Evolutionary conservation across 2,797 vertebrate genomes (phyloP).

Genomic region (Rhyacichthys aspro): DNA sequence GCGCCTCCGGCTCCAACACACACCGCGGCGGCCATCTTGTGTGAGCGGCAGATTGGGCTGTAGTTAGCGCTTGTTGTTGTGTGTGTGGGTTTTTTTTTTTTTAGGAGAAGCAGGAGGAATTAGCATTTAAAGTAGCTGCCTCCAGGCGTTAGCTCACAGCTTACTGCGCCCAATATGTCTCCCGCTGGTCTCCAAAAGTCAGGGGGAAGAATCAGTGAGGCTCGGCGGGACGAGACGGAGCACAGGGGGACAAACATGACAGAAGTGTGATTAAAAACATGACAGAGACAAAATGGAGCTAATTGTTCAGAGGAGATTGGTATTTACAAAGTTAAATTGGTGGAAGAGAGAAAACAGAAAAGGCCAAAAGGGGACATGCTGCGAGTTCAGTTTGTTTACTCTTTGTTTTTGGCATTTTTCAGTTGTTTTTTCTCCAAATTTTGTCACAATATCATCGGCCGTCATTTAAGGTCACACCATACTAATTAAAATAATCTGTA

Average conservation of each 20-base stretch:
- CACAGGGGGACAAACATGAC: background rate
- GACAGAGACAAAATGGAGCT: background rate
- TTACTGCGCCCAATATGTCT: conserved; percentile 63
- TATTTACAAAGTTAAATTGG: too few species aligned
- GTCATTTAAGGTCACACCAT: too few species aligned
- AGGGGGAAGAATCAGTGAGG: conserved; percentile 31
- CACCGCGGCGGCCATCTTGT: conserved; percentile 38
- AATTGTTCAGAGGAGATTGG: background rate
- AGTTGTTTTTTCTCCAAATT: too few species aligned
- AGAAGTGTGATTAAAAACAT: background rate
- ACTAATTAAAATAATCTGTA: too few species aligned
- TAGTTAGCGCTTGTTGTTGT: conserved; percentile 55
- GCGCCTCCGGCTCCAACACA: background rate
- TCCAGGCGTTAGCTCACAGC: conserved; percentile 48
- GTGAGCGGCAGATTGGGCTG: conserved; percentile 57
- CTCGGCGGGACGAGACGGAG: background rate
- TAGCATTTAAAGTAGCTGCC: conserved; percentile 80
- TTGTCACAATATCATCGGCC: too few species aligned
- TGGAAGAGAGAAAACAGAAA: too few species aligned
- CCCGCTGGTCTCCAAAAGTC: conserved; percentile 62
- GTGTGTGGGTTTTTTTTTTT: conserved; percentile 6
- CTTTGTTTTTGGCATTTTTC: too few species aligned
- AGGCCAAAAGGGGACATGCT: too few species aligned
- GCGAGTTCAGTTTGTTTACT: too few species aligned
- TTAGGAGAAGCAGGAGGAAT: conserved; percentile 51